A percentile compares a stretch with the other conserved stretches of the same genome.
phyloP scores from a whole-genome alignment of 2,113 vertebrate genomes.

The Pterocles burchelli region DNA sequence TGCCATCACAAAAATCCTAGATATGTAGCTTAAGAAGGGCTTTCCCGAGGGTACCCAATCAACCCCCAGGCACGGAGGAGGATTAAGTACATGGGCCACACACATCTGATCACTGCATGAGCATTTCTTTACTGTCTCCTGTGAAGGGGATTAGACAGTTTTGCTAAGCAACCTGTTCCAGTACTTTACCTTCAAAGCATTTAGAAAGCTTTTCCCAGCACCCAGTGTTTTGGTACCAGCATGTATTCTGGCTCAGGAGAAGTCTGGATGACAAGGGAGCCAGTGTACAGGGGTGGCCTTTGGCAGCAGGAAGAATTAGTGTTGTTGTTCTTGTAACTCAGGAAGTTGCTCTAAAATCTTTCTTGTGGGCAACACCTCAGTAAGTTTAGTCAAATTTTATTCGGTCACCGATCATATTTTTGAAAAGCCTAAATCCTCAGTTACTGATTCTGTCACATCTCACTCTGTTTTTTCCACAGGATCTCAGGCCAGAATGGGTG shows the following conservation, averaged over 20 bases:
- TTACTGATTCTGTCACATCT: not conserved
- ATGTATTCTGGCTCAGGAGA: not conserved
- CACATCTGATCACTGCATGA: not conserved
- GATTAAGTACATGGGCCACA: not conserved
- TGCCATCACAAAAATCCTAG: not conserved
- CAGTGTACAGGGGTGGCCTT: not conserved
- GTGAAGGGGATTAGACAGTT: not conserved
- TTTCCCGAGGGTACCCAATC: not conserved
- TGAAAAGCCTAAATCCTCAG: not conserved
- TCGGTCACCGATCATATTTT: not conserved
- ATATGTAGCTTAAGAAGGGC: not conserved
- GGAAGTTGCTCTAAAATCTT: not conserved
- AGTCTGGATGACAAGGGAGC: not conserved
- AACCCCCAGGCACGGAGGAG: accelerated
- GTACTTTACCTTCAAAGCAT: not conserved
- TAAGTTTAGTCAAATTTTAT: not conserved
- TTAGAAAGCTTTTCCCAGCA: not conserved
- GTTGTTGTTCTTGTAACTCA: not conserved
- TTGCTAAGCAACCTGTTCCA: constrained; percentile 6
- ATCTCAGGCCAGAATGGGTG: not conserved
- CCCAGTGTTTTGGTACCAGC: not conserved
- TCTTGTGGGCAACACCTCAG: not conserved
- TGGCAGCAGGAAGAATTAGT: not conserved
- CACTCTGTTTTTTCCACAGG: not conserved
- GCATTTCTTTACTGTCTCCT: not conserved